These are phyloP conservation scores for Brachionichthys hirsutus DNA, from an alignment of 2,113 vertebrate species.

Conservation along the genomic window DNA sequence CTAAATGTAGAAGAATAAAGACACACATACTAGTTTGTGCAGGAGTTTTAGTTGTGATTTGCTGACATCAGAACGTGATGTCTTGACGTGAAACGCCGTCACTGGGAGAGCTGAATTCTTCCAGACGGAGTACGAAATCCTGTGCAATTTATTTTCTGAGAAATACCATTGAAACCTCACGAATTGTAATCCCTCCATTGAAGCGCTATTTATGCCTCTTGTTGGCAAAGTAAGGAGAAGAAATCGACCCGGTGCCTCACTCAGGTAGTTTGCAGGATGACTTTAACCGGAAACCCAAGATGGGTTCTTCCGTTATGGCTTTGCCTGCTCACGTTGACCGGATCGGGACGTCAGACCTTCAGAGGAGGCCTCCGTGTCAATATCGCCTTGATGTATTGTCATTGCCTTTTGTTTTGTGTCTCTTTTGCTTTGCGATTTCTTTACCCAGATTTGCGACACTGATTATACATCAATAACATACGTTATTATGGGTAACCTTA, in stretches of 20 bases:
- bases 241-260: slow-evolving; percentile 4
- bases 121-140: not conserved
- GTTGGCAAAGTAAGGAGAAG: too few species aligned
- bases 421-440: not conserved
- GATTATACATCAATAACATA: too few species aligned
- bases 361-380: not conserved
- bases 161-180: not conserved
- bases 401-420: too few species aligned
- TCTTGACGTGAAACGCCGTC: not conserved
- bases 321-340: not conserved
- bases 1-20: not conserved
- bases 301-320: not conserved
- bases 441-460: not conserved
- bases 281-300: too few species aligned
- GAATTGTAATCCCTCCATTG: not conserved
- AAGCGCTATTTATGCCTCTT: too few species aligned
- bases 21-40: slow-evolving; percentile 8
- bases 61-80: too few species aligned
- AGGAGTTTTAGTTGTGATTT: not conserved
- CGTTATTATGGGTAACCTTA: not conserved
- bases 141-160: not conserved
- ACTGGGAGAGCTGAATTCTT: not conserved
- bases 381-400: not conserved
- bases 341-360: not conserved
- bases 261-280: not conserved